Percentiles rank a stretch among this genome's conserved stretches.
These are phyloP conservation scores for Plutella xylostella DNA, from an alignment of 2,888 invertebrate species.

Conservation along the genomic window DNA sequence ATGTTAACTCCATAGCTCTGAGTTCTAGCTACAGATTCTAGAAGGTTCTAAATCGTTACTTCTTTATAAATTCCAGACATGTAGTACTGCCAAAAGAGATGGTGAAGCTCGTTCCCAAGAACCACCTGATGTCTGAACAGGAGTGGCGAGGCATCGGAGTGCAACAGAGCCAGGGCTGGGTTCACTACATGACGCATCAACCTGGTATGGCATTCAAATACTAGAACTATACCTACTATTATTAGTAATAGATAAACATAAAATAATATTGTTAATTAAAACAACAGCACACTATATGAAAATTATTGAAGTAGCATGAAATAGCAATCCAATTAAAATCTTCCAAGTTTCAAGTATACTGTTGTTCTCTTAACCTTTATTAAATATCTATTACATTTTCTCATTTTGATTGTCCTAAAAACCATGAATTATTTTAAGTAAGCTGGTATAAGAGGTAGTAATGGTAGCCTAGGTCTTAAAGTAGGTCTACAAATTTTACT, in stretches of 20 bases:
- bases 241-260: neutral
- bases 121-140: slow-evolving; percentile 91
- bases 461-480: no score
- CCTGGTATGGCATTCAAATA: slow-evolving; percentile 74
- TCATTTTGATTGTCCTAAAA: no score
- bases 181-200: slow-evolving; percentile 96
- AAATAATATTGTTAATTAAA: no score
- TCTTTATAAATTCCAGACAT: slow-evolving; percentile 74
- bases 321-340: no score
- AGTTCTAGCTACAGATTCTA: neutral
- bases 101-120: slow-evolving; percentile 90
- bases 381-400: no score
- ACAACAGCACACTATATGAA: no score
- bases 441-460: no score
- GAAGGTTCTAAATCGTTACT: neutral
- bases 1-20: neutral
- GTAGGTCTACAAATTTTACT: no score
- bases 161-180: slow-evolving; percentile 97
- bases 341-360: no score
- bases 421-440: no score
- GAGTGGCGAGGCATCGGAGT: slow-evolving; percentile 97
- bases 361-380: no score
- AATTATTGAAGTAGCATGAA: no score
- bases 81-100: slow-evolving; percentile 94
- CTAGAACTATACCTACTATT: neutral